phyloP scores from a whole-genome alignment of 2,888 invertebrate genomes.

The Nephrotoma flavescens region DNA sequence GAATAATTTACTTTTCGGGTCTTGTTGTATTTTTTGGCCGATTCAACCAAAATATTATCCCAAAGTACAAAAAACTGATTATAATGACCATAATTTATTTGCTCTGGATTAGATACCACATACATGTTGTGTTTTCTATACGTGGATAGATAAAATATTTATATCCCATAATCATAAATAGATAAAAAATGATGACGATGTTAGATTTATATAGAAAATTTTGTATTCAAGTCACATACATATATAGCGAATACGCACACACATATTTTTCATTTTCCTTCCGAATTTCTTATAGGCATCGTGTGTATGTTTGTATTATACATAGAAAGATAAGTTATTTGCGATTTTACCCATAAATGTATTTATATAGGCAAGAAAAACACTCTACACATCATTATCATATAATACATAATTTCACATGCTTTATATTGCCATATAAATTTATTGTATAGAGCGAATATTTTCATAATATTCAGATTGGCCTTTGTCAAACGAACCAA shows the following conservation, averaged over 20 bases:
- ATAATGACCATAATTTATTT: neutral
- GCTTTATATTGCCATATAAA: neutral
- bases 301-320: neutral
- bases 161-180: neutral
- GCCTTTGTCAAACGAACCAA: neutral
- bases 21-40: neutral
- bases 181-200: neutral
- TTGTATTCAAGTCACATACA: neutral
- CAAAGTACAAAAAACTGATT: neutral
- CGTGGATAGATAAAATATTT: neutral
- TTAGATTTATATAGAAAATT: neutral
- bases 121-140: neutral
- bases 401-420: neutral
- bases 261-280: neutral
- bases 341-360: neutral
- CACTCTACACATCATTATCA: neutral
- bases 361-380: neutral
- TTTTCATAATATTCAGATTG: neutral
- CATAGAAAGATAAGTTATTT: neutral
- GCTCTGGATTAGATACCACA: neutral
- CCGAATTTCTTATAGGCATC: neutral
- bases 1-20: neutral
- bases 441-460: neutral
- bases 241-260: neutral
- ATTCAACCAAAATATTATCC: neutral